Evolutionary conservation across 2,113 vertebrate genomes (phyloP), one percentile per base, ranked within the genome.

Genomic region (Mandrillus leucophaeus): DNA sequence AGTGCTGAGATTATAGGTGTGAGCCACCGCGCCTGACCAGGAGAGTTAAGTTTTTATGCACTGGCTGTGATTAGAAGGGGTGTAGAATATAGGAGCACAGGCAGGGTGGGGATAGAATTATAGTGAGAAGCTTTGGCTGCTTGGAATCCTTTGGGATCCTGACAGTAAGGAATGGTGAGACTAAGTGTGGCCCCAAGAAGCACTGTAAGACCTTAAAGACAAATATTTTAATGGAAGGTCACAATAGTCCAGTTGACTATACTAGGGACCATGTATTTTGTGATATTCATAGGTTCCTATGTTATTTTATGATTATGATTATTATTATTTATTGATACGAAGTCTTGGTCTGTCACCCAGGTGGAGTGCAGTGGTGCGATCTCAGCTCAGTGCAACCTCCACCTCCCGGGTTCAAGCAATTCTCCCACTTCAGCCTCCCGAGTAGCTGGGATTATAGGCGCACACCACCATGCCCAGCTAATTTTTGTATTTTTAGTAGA

Each of bases 181-280:
- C 11, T 82, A 75, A 95, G 20, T 87, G 25, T 96, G 80, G 17
- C 59, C 35, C 64, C 14, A 43, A 38, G 35, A 84, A 78, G 25
- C 93, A 50, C 25, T 25, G 4, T 75, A 95, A 45, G 88, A 80
- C 10, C 1, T 81, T 94, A 84, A 27, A 55, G 35, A 92, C 78
- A 96, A 73, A 75, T 57, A 79, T 87, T 83, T 93, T 91, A 95
- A 66, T 27, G 22, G 85, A 73, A 83, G 73, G 5, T 95, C 52
- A 64, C 38, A 85, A 0, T 70, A 94, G 12, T 22, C 32, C 55
- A 82, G 14, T 78, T 91, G 59, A 91, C 50, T 96, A 8, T 84
- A 64, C 84, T 97, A 92, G 68, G 32, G 27, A 73, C 35, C 45
- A 48, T 10, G 25, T 90, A n/a, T 84, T 95, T 97, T 95, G 48